Evolutionary conservation across 1,140 invertebrate species (phyloP).

Genomic region (Arctopsyche grandis): DNA sequence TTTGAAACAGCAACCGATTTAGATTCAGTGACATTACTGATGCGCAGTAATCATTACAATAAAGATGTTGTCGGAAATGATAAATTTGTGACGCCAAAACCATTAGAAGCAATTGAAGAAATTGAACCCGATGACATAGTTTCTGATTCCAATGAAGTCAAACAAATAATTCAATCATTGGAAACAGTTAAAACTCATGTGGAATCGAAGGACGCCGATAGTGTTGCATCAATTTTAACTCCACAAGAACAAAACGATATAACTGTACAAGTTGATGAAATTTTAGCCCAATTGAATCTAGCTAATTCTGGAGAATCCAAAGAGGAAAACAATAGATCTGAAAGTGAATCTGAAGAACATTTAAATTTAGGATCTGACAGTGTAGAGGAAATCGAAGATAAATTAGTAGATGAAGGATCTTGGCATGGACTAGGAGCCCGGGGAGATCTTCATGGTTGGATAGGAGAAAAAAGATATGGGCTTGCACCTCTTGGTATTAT

Average conservation of each 20-base stretch:
- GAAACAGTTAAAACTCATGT: conserved; percentile 51
- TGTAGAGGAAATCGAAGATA: conserved; percentile 56
- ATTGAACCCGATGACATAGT: conserved; percentile 53
- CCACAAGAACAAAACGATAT: conserved; percentile 50
- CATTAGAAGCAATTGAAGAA: conserved; percentile 35
- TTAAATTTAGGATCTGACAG: conserved; percentile 52
- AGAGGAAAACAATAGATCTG: conserved; percentile 39
- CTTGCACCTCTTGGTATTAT: conserved; percentile 60
- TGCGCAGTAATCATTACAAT: conserved; percentile 60
- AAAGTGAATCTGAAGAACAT: conserved; percentile 51
- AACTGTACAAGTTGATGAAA: conserved; percentile 49
- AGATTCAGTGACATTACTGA: conserved; percentile 60
- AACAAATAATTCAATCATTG: conserved; percentile 50
- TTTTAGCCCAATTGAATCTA: conserved; percentile 42
- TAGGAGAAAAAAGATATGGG: conserved; percentile 53
- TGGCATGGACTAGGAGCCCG: conserved; percentile 60
- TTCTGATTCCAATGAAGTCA: conserved; percentile 48
- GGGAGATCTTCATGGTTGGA: conserved; percentile 58
- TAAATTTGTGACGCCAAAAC: conserved; percentile 45
- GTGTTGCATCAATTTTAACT: conserved; percentile 51
- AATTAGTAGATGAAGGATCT: conserved; percentile 56
- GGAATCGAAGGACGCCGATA: conserved; percentile 46
- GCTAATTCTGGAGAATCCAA: conserved; percentile 41
- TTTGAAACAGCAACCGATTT: conserved; percentile 61
- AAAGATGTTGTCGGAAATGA: conserved; percentile 48